Conservation (phyloP, 2,888 invertebrate species). For the Subacronicta megacephala region DNA sequence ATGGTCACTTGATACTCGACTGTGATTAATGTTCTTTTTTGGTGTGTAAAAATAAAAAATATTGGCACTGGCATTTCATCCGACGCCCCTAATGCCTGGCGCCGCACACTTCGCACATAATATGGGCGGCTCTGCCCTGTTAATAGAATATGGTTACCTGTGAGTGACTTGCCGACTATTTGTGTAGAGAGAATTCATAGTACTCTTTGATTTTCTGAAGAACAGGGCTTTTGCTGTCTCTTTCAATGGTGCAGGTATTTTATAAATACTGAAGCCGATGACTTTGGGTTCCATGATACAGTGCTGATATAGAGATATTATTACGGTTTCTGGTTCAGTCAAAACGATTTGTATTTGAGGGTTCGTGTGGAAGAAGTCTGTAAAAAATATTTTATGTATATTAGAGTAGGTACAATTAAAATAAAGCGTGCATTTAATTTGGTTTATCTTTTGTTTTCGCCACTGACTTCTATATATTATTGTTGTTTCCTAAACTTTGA, state of each 20-base stretch:
- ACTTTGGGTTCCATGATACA: constrained; percentile 98
- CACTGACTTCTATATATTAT: too few species aligned
- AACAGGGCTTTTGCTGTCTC: constrained; percentile 95
- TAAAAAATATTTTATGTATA: constrained; percentile 24
- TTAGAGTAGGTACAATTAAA: too few species aligned
- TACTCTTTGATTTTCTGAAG: constrained; percentile 95
- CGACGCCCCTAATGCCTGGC: too few species aligned
- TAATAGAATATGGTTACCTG: constrained; percentile 63
- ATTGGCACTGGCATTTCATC: too few species aligned
- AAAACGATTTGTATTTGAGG: constrained; percentile 95
- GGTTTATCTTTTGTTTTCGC: too few species aligned
- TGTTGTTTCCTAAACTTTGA: too few species aligned
- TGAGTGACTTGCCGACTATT: constrained; percentile 96
- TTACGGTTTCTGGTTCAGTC: constrained; percentile 91
- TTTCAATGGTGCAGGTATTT: constrained; percentile 91
- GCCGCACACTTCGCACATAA: too few species aligned
- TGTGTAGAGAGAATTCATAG: constrained; percentile 97
- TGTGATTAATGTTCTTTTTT: too few species aligned
- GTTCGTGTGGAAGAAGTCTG: constrained; percentile 97
- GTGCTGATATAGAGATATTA: constrained; percentile 96
- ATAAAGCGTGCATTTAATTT: too few species aligned
- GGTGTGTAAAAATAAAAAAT: too few species aligned
- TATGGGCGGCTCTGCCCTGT: too few species aligned
- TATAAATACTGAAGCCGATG: constrained; percentile 96
- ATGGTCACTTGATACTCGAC: too few species aligned